Conservation (phyloP, 53 echinoderm and acorn worm genomes). For the Antedon mediterranea region DNA sequence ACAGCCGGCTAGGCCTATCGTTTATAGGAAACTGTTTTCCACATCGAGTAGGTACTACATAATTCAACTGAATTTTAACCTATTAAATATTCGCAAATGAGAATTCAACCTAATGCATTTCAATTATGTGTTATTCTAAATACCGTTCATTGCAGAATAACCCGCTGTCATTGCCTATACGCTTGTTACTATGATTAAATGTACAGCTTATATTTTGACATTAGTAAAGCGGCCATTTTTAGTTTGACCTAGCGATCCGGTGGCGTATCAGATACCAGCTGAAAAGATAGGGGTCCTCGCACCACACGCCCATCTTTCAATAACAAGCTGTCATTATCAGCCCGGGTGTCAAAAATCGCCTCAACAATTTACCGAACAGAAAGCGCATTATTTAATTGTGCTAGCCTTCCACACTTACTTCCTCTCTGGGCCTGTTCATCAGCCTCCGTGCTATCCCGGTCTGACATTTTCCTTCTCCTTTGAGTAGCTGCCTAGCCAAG, state of each 20-base stretch:
- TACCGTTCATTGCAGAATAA: not conserved
- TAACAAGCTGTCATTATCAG: not conserved
- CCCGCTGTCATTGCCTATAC: not conserved
- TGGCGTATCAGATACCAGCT: not conserved
- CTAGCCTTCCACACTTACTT: conserved; percentile 47
- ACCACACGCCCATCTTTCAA: not conserved
- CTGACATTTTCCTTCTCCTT: conserved; percentile 73
- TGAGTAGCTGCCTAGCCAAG: conserved; percentile 32
- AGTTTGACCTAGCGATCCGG: not conserved
- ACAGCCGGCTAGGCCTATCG: not conserved
- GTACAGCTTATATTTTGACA: not conserved
- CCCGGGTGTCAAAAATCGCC: not conserved
- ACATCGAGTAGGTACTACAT: not conserved
- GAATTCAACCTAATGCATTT: not conserved
- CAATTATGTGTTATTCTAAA: not conserved
- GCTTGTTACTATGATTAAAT: not conserved
- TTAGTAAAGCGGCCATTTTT: not conserved
- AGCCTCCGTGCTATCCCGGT: conserved; percentile 74
- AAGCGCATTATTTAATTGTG: not conserved
- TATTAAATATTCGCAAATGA: not conserved
- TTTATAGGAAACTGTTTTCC: not conserved
- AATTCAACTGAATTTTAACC: not conserved
- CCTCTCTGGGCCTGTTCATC: conserved; percentile 97
- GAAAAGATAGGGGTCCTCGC: not conserved
- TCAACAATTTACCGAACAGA: not conserved